Evolutionary conservation across 2,888 invertebrate genomes (phyloP).

Genomic region (Stenoptilia bipunctidactyla): DNA sequence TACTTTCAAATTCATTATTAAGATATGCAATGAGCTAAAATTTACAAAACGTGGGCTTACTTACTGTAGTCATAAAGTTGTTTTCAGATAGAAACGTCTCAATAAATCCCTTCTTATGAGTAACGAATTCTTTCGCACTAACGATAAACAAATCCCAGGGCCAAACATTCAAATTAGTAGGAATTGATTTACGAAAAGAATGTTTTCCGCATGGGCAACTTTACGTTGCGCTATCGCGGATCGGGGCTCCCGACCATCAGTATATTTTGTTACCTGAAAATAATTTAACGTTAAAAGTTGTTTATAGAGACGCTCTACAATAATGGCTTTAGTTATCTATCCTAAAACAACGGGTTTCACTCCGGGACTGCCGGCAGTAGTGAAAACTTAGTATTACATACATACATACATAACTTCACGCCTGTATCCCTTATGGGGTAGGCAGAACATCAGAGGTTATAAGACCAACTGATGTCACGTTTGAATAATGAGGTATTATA

Average conservation of each 20-base stretch:
- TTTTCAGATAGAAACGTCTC: no score
- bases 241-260: slow-evolving; percentile 6
- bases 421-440: no score
- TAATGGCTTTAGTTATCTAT: slow-evolving; percentile 1
- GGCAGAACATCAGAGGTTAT: no score
- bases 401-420: no score
- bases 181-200: slow-evolving; percentile 7
- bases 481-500: no score
- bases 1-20: no score
- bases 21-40: no score
- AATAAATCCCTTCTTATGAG: no score
- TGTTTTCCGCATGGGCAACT: slow-evolving; percentile 9
- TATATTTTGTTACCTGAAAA: slow-evolving; percentile 6
- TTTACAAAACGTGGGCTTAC: no score
- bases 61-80: no score
- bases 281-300: slow-evolving; percentile 8
- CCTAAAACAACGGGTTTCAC: slow-evolving; percentile 5
- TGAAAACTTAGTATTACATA: no score
- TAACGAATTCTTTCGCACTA: slow-evolving; percentile 5
- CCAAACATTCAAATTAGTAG: slow-evolving; percentile 9
- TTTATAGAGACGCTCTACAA: slow-evolving; percentile 10
- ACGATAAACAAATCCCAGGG: slow-evolving; percentile 7
- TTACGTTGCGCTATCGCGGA: slow-evolving; percentile 6
- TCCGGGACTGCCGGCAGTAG: slow-evolving; percentile 6
- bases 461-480: no score